phyloP scores from a whole-genome alignment of 2,888 invertebrate species.

The Xanthorhoe designata region DNA sequence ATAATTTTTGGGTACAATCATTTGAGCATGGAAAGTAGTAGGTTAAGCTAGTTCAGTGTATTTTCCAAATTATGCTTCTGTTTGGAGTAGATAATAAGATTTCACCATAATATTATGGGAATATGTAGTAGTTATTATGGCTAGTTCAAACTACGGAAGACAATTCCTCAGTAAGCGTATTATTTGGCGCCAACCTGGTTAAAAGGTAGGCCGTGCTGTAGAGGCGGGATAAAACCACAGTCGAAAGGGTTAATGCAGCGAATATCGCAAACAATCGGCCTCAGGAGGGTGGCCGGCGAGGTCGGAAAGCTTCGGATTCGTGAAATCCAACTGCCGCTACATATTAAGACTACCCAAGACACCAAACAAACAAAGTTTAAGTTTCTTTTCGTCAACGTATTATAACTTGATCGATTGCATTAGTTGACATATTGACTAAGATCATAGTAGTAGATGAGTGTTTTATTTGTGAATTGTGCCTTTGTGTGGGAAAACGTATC shows the following conservation, averaged over 20 bases:
- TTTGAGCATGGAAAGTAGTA: background rate
- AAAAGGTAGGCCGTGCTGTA: conserved; percentile 41
- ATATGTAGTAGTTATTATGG: background rate
- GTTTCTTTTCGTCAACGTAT: no score
- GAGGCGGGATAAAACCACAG: conserved; percentile 51
- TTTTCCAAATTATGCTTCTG: background rate
- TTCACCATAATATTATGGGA: background rate
- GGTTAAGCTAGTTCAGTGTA: background rate
- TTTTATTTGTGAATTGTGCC: no score
- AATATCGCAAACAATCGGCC: conserved; percentile 64
- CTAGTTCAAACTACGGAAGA: background rate
- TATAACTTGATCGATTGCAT: no score
- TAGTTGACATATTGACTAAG: no score
- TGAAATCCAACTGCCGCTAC: background rate
- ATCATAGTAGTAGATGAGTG: background rate
- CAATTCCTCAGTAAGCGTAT: conserved; percentile 8
- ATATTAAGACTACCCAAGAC: background rate
- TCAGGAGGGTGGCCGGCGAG: conserved; percentile 51
- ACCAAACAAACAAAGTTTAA: no score
- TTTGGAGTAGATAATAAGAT: background rate
- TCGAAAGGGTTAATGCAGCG: conserved; percentile 70
- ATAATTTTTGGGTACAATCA: background rate
- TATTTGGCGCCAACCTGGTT: conserved; percentile 22
- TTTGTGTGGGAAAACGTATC: no score
- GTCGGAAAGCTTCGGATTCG: conserved; percentile 2